Evolutionary conservation across 1,140 invertebrate species (phyloP), one percentile per base, ranked within the genome.

Genomic region (Drosophila rhopaloa): DNA sequence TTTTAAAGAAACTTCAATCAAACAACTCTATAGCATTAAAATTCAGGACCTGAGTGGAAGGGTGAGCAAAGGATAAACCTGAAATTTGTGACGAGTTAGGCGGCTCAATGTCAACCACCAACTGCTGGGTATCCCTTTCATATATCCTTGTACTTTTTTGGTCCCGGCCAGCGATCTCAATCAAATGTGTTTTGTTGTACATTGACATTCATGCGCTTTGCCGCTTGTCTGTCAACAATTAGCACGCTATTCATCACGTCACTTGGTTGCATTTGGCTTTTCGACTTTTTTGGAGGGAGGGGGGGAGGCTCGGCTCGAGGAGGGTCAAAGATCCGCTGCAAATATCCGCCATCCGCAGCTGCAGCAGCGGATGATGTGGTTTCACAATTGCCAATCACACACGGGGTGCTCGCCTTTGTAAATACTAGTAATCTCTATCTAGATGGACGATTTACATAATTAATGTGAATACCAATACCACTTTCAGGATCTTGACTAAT

Each of bases 171-270:
- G 62, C 65, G 77, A 88, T 89, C 84, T 89, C 77, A 89, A 89
- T 88, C 84, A 84, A 81, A 72, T 70, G 76, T 66, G 60, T 70
- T 57, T 82, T 90, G 77, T 81, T 80, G 65, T 80, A 61, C 81
- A 79, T 82, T 86, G 83, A 83, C 67, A 88, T 88, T 86, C 83
- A 88, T 83, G 71, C 79, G 76, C 72, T 76, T 70, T 79, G 61
- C 77, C 70, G 68, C 85, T 66, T 89, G 84, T 81, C 90, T 91
- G 90, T 90, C 90, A 91, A 80, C 90, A 91, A 91, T 91, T 91
- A 91, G 90, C 90, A 91, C 90, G 90, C 90, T 91, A 91, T 91
- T 91, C 90, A 91, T 91, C 90, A 91, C 70, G 76, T 89, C 84
- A 89, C 63, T 84, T 62, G 46, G 65, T 32, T 68, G 62, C 73